Evolutionary conservation across 2,888 invertebrate genomes (phyloP).

Genomic region (Pachliopta kotzebuea): DNA sequence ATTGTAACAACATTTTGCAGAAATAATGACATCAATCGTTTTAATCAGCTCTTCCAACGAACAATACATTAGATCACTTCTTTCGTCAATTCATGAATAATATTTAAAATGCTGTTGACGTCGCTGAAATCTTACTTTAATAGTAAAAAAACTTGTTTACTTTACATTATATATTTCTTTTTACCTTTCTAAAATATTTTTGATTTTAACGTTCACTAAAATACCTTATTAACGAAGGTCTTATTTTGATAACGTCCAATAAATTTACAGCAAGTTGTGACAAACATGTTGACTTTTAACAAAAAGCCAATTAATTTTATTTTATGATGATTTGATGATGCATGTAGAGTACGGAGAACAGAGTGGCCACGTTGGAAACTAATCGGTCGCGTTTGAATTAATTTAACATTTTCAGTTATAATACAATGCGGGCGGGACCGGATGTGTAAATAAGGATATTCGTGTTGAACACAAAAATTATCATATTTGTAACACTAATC

Average conservation of each 20-base stretch:
- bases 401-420: slow-evolving; percentile 25
- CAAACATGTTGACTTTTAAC: not conserved
- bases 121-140: not conserved
- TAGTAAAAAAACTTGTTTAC: not conserved
- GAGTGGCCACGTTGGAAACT: slow-evolving; percentile 14
- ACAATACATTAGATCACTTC: slow-evolving; percentile 5
- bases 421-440: slow-evolving; percentile 13
- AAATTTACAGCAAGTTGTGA: too few species aligned
- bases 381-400: slow-evolving; percentile 27
- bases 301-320: slow-evolving; percentile 4
- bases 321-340: slow-evolving; percentile 6
- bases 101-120: not conserved
- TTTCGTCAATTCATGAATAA: not conserved
- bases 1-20: slow-evolving; percentile 1
- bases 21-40: slow-evolving; percentile 9
- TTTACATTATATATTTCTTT: too few species aligned
- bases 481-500: not conserved
- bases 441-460: slow-evolving; percentile 20
- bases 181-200: too few species aligned
- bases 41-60: slow-evolving; percentile 4
- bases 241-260: too few species aligned
- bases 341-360: slow-evolving; percentile 4
- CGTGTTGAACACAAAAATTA: slow-evolving; percentile 12
- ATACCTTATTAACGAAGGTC: too few species aligned
- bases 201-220: too few species aligned